phyloP scores from a whole-genome alignment of 2,113 vertebrate species.

The Dicaeum eximium region DNA sequence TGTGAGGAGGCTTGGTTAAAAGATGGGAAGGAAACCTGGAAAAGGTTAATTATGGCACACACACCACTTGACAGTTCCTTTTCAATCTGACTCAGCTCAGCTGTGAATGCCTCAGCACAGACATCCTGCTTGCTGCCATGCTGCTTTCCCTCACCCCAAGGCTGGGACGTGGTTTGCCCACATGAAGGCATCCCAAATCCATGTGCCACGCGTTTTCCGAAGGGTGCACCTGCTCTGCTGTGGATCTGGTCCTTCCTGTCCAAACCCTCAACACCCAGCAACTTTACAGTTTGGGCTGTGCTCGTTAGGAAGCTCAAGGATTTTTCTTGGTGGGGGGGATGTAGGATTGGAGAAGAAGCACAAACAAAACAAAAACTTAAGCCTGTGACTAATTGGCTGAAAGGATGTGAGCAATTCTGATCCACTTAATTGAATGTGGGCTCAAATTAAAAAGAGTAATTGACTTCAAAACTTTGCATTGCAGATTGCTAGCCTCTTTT shows the following conservation, averaged over 20 bases:
- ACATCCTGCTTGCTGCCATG: neutral
- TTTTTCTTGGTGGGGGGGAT: neutral
- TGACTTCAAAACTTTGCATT: slow-evolving; percentile 24
- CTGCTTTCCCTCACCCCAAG: neutral
- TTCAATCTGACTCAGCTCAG: slow-evolving; percentile 54
- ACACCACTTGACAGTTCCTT: slow-evolving; percentile 57
- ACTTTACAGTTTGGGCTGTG: neutral
- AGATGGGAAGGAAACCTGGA: slow-evolving; percentile 51
- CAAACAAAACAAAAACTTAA: slow-evolving; percentile 20
- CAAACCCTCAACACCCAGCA: neutral
- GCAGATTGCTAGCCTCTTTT: slow-evolving; percentile 4
- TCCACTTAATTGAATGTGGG: slow-evolving; percentile 6
- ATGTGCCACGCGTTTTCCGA: neutral
- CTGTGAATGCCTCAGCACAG: slow-evolving; percentile 31
- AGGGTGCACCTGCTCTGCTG: neutral
- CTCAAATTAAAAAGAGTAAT: slow-evolving; percentile 45
- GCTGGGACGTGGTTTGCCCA: neutral
- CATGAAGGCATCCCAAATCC: neutral
- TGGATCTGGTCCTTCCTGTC: neutral
- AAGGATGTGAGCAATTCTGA: neutral
- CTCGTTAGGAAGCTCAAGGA: neutral
- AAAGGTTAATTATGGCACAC: slow-evolving; percentile 62
- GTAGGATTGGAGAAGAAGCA: neutral
- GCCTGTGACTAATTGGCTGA: slow-evolving; percentile 26
- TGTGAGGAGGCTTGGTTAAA: slow-evolving; percentile 49